Base-by-base conservation (phyloP, 1,140 invertebrate genomes). In the Chymomyza costata region DNA sequence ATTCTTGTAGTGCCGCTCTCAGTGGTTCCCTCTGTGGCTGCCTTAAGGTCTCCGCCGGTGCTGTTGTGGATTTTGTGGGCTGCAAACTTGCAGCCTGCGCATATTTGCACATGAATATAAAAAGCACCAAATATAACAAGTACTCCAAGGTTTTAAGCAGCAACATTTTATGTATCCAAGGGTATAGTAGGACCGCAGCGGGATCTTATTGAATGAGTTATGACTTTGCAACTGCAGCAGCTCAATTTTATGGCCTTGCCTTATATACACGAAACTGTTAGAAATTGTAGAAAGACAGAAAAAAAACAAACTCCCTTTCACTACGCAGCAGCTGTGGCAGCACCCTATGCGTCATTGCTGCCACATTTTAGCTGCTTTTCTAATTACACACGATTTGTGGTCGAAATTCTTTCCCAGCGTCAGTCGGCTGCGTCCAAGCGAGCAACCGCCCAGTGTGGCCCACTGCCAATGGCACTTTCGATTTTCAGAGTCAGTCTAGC, bases 1-100 rank as follows among this genome's bases (percentile, higher is more conserved):
- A 94, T 63, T 93, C 91, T 13, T 48, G 73, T 6, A 66, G 48
- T 17, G 37, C 61, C n/a, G 14, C n/a, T 2, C 17, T 50, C n/a
- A 51, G 44, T 6, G 16, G 21, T 14, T 28, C 34, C 15, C 53
- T 66, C 14, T 52, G 53, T 13, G 60, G 52, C 8, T 55, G 58
- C 10, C 21, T 58, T 0, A 69, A 13, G 2, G 66, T 62, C 30
- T 68, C 67, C 3, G 37, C 10, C 0, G 69, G 21, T 13, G 45
- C 17, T 31, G 46, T 21, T 3, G 18, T 25, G 3, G 67, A 28
- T 15, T 68, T 53, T 3, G 68, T 71, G 11, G 61, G 3, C 6
- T 62, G 71, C 0, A 84, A 48, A 19, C 59, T 74, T 7, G 82
- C 82, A 8, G 68, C 60, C 43, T 70, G 55, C 1, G 58, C 47